A percentile compares a stretch with the other conserved stretches of the same genome.
phyloP scores from a whole-genome alignment of 2,797 vertebrate species.

The Clarias platycephalus region DNA sequence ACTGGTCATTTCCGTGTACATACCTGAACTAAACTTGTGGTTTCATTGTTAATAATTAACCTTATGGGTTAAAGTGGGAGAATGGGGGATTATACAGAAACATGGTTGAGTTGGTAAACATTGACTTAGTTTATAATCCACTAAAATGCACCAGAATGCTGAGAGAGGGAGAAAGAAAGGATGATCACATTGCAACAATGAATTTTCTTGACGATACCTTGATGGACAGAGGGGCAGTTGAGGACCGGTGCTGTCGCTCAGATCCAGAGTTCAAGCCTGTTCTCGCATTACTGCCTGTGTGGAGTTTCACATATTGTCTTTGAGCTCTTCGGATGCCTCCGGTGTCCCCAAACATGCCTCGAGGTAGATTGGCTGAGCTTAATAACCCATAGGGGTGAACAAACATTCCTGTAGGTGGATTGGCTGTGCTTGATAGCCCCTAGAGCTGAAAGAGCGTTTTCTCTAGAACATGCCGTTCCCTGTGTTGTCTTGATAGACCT shows the following conservation, averaged over 20 bases:
- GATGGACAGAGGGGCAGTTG: not conserved
- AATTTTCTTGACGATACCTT: not conserved
- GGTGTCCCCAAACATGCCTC: not conserved
- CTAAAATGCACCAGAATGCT: not conserved
- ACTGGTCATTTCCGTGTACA: not conserved
- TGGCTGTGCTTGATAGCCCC: not conserved
- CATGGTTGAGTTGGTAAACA: not conserved
- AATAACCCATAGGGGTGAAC: not conserved
- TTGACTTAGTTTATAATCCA: not conserved
- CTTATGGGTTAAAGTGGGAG: not conserved
- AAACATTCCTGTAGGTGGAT: not conserved
- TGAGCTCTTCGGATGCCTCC: not conserved
- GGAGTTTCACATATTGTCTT: not conserved
- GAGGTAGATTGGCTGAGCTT: not conserved
- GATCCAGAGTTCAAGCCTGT: not conserved
- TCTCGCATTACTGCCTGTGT: not conserved
- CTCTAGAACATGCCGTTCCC: not conserved
- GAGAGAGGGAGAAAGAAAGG: not conserved
- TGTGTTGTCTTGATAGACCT: not conserved
- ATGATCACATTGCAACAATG: not conserved
- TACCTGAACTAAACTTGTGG: not conserved
- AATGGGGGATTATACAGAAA: not conserved
- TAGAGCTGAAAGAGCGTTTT: too few relatives aligned
- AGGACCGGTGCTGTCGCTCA: not conserved
- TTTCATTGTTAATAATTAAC: not conserved